Conservation (phyloP, 2,888 invertebrate species). For the Scaeva pyrastri region DNA sequence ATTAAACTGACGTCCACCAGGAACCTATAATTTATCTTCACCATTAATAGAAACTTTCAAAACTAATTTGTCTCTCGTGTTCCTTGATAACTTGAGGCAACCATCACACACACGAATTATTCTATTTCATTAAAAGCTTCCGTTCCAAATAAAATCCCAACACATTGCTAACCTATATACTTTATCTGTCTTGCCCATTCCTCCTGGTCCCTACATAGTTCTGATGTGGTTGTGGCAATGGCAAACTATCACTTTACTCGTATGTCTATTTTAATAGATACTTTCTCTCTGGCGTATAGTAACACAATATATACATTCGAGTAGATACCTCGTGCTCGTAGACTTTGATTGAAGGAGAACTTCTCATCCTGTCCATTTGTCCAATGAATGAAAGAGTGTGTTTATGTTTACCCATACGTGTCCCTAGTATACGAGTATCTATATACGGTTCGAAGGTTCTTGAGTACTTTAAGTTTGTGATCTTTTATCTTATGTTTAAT, state of each 20-base stretch:
- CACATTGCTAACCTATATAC: background rate
- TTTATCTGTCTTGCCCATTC: slow-evolving; percentile 4
- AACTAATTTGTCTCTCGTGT: slow-evolving; percentile 37
- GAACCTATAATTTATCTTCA: background rate
- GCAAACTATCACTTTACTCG: slow-evolving; percentile 10
- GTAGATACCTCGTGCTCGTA: too few relatives aligned
- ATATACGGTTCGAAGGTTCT: background rate
- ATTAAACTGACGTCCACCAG: background rate
- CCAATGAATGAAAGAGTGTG: background rate
- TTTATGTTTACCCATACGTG: slow-evolving; percentile 35
- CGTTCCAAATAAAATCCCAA: slow-evolving; percentile 40
- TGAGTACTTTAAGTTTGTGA: background rate
- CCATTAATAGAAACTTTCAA: slow-evolving; percentile 21
- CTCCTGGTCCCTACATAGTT: background rate
- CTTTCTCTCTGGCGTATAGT: background rate
- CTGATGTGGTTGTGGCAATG: background rate
- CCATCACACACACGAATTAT: slow-evolving; percentile 22
- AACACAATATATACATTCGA: too few relatives aligned
- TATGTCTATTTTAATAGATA: slow-evolving; percentile 1
- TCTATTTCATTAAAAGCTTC: slow-evolving; percentile 57
- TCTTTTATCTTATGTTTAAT: slow-evolving; percentile 7
- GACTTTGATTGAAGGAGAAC: too few relatives aligned
- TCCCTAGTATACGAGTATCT: slow-evolving; percentile 21
- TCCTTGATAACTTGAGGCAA: slow-evolving; percentile 30
- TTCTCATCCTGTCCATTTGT: too few relatives aligned